phyloP scores from a whole-genome alignment of 1,140 invertebrate genomes.

The Branchinecta lindahli region DNA sequence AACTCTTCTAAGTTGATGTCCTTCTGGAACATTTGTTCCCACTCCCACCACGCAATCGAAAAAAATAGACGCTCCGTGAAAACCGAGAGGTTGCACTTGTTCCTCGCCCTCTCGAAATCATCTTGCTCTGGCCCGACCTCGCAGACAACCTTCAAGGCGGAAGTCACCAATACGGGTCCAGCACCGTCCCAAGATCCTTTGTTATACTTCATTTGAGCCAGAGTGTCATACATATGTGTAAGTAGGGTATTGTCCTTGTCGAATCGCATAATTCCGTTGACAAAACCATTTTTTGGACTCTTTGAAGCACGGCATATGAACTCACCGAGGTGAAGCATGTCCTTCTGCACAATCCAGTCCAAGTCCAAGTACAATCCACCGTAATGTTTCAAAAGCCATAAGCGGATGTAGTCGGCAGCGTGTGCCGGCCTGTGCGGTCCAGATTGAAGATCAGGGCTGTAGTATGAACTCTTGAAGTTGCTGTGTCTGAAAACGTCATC shows the following conservation, averaged over 20 bases:
- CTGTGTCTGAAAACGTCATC: background rate
- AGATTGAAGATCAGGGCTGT: background rate
- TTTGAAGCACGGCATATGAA: background rate
- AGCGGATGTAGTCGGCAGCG: background rate
- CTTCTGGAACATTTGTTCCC: background rate
- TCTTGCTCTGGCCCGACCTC: background rate
- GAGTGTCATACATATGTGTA: background rate
- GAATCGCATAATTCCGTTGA: background rate
- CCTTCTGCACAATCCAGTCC: background rate
- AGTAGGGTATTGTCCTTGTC: background rate
- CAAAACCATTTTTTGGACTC: no score
- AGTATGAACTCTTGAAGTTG: background rate
- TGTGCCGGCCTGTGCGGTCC: background rate
- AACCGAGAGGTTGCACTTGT: background rate
- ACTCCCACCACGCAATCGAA: background rate
- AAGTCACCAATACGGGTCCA: background rate
- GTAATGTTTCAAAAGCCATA: background rate
- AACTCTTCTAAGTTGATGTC: slow-evolving; percentile 2
- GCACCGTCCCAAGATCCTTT: background rate
- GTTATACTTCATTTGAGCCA: background rate
- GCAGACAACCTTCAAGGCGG: background rate
- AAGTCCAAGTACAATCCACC: background rate
- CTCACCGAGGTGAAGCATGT: no score
- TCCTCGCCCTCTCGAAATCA: background rate
- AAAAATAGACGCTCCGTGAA: background rate